phyloP scores from a whole-genome alignment of 2,888 invertebrate genomes.

The Idaea dimidiata region DNA sequence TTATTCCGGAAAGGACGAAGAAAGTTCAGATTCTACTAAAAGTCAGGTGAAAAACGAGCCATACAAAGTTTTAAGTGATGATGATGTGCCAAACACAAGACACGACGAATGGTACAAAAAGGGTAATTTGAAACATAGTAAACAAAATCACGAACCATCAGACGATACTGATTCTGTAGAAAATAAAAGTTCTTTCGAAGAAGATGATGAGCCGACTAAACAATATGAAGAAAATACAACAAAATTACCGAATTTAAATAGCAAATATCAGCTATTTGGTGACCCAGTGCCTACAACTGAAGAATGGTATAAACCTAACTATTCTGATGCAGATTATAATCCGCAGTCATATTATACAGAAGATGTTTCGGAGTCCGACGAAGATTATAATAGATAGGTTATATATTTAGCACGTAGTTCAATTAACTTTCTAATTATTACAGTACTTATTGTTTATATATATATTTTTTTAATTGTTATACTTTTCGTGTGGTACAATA shows the following conservation, averaged over 20 bases:
- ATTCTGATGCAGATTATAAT: slow-evolving; percentile 9
- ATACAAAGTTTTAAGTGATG: slow-evolving; percentile 19
- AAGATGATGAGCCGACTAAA: slow-evolving; percentile 7
- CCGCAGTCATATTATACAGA: slow-evolving; percentile 5
- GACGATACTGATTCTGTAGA: slow-evolving; percentile 19
- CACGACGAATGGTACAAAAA: slow-evolving; percentile 27
- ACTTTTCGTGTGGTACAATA: too few species aligned
- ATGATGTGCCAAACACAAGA: slow-evolving; percentile 19
- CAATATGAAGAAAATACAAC: slow-evolving; percentile 13
- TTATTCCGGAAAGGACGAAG: not conserved
- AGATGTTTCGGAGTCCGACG: slow-evolving; percentile 12
- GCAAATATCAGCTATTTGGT: slow-evolving; percentile 33
- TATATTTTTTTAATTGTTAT: too few species aligned
- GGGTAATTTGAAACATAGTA: slow-evolving; percentile 24
- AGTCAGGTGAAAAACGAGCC: slow-evolving; percentile 10
- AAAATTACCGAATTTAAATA: slow-evolving; percentile 10
- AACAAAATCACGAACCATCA: slow-evolving; percentile 23
- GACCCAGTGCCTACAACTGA: slow-evolving; percentile 34
- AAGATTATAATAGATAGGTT: slow-evolving; percentile 6
- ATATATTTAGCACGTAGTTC: not conserved
- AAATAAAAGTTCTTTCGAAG: slow-evolving; percentile 16
- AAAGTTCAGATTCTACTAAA: slow-evolving; percentile 25
- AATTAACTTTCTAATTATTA: not conserved
- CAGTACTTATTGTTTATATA: not conserved
- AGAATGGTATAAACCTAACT: slow-evolving; percentile 35